phyloP scores from a whole-genome alignment of 2,113 vertebrate genomes.

The Marcusenius ussheri region DNA sequence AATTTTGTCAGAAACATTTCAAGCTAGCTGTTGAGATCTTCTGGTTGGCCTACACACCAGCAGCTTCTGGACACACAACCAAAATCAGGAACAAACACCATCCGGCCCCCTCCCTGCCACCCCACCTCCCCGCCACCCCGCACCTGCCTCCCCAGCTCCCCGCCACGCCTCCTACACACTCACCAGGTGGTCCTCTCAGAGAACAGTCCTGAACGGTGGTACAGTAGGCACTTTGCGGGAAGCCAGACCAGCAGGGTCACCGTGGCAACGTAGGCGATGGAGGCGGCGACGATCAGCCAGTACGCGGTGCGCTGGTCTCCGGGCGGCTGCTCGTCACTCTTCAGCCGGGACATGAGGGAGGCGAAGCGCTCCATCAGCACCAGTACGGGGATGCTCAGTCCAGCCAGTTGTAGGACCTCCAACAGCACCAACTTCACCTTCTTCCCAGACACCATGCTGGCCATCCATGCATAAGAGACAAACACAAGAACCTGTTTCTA shows the following conservation, averaged over 20 bases:
- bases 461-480: neutral
- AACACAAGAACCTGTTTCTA: neutral
- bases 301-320: constrained; percentile 39
- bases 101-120: neutral
- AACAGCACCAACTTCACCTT: constrained; percentile 60
- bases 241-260: constrained; percentile 69
- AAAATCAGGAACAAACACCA: neutral
- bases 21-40: neutral
- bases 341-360: constrained; percentile 29
- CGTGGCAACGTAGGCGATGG: constrained; percentile 64
- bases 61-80: neutral
- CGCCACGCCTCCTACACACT: constrained; percentile 29
- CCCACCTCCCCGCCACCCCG: neutral
- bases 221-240: constrained; percentile 66
- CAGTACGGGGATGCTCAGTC: constrained; percentile 42
- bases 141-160: too few species aligned
- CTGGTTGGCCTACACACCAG: neutral
- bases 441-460: constrained; percentile 58
- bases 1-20: neutral
- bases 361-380: constrained; percentile 61
- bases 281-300: constrained; percentile 69
- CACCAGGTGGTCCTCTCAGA: constrained; percentile 53
- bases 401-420: constrained; percentile 60
- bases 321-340: neutral
- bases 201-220: constrained; percentile 49